A percentile compares a stretch with the other conserved stretches of the same genome.
Conservation (phyloP, 2,113 vertebrate species). For the Drymodes brunneopygia region DNA sequence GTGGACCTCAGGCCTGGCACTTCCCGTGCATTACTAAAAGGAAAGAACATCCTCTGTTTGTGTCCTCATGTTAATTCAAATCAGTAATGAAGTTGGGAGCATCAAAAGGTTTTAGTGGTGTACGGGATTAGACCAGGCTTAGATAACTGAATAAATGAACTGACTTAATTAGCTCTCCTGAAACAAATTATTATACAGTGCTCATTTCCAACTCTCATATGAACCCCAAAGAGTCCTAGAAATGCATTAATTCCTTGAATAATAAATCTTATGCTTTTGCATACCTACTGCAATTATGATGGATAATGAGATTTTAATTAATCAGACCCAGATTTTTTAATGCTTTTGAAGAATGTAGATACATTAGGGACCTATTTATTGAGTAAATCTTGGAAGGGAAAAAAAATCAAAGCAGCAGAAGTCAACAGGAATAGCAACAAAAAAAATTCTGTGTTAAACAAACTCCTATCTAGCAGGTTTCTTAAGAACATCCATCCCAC, state of each 20-base stretch:
- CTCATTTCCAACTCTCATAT: slow-evolving; percentile 60
- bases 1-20: neutral
- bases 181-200: slow-evolving; percentile 66
- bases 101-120: neutral
- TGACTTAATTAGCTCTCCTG: slow-evolving; percentile 63
- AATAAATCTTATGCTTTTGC: slow-evolving; percentile 51
- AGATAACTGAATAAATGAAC: slow-evolving; percentile 60
- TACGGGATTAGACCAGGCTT: slow-evolving; percentile 13
- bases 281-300: slow-evolving; percentile 64
- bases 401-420: neutral
- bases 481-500: neutral
- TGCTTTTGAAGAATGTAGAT: neutral
- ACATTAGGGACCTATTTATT: slow-evolving; percentile 22
- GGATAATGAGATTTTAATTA: slow-evolving; percentile 76
- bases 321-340: slow-evolving; percentile 57
- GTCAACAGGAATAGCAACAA: neutral
- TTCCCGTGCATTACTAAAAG: neutral
- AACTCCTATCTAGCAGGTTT: neutral
- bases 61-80: neutral
- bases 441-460: neutral
- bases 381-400: neutral
- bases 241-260: slow-evolving; percentile 72
- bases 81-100: slow-evolving; percentile 37
- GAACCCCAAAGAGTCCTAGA: slow-evolving; percentile 55
- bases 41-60: neutral